Evolutionary conservation across 2,113 vertebrate species (phyloP), one percentile per base, ranked within the genome.

Genomic region (Prinia subflava): DNA sequence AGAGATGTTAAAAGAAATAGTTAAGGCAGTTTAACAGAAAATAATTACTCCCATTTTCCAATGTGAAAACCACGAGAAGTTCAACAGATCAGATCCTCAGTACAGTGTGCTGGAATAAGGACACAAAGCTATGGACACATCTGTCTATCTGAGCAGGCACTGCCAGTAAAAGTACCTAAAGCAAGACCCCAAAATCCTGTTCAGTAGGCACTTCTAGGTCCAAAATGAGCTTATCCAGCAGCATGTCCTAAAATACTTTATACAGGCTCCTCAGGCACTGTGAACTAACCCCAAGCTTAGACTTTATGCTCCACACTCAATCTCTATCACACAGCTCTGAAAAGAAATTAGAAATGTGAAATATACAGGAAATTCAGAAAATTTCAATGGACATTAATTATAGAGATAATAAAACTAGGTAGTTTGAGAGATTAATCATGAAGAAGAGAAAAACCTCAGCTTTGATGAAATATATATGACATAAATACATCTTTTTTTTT

Each of bases 231-330:
- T 75, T 41, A 22, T 24, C 39, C 56, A 67, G 39, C 50, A 83
- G 30, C 42, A 28, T 1, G 5, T 41, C 49, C 83, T 25, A 76
- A 65, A 46, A 47, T 4, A 25, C 15, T 71, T 80, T 59, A 49
- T 44, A 62, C 62, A 57, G 42, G 42, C 46, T 62, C 18, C 19
- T 18, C 1, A 12, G 27, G 22, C 63, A 44, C 13, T 37, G 62
- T 0, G 1, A 69, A 25, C 35, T 42, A 83, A 56, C 17, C 30
- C 52, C 42, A 15, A 27, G 35, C 42, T 83, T 27, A 24, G 18
- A 35, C 10, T 20, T 7, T 13, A 24, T 0, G 3, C 42, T 49
- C 35, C 44, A 71, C 0, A 0, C 23, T 42, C 24, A 20, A 5
- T n/a, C 70, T 67, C 35, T 49, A 49, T 15, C 24, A 28, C 13